Evolutionary conservation across 2,888 invertebrate species (phyloP), one percentile per base, ranked within the genome.

Genomic region (Pachydiplax longipennis): DNA sequence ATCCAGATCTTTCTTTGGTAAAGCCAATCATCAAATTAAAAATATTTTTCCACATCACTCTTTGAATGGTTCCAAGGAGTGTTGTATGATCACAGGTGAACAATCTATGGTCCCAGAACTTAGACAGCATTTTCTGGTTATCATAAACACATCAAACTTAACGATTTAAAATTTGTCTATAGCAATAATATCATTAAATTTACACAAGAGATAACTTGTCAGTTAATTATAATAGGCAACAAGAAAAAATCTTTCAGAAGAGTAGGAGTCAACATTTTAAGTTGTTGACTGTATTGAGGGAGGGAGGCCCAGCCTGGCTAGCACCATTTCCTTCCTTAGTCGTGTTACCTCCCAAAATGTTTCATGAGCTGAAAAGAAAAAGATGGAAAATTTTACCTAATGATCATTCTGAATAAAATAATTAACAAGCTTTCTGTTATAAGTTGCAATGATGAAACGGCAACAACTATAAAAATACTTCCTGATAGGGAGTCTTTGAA

Each of bases 331-430:
- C 93, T 96, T 96, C 82, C 97, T 94, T 90, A 97, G 94, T 92
- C 96, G 95, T 87, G 96, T 95, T 90, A 97, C 95, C 94, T 97
- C 97, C 95, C 96, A 96, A 93, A 96, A 97, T 91, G 96, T 95
- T 92, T 97, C 97, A 92, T 96, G 96, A 92, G 96, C 96, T 96
- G 94, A 81, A 95, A 95, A 90, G 91, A 91, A 91, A 92, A 92
- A 92, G 91, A 87, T 91, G 90, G 8, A 44, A 10, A 10, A 44
- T 4, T 44, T 10, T n/a, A n/a, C n/a, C n/a, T n/a, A n/a, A n/a
- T n/a, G n/a, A n/a, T n/a, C n/a, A 44, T 44, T 10, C 44, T 44
- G 44, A 44, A 44, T 8, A 10, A 1, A 44, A 44, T 44, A 44
- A 10, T 8, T 8, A 44, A 44, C 8, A 37, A 2, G 10, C 8